Evolutionary conservation across 2,888 invertebrate species (phyloP).

Genomic region (Folsomia manolachei): DNA sequence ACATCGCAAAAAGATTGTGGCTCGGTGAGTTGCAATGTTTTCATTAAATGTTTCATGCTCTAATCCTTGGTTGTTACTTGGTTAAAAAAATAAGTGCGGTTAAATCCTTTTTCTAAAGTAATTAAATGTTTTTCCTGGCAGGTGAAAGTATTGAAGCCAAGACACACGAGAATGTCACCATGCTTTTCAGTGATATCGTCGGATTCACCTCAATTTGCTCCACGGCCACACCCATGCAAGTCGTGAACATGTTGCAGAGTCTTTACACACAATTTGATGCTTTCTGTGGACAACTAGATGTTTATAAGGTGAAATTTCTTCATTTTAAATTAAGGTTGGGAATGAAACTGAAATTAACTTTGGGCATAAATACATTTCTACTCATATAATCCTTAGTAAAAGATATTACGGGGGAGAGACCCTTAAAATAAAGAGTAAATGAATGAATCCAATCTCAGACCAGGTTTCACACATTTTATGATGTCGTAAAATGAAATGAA

Average conservation of each 20-base stretch:
- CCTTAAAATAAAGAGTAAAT: too few relatives aligned
- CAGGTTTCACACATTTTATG: too few relatives aligned
- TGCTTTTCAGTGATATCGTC: conserved; percentile 94
- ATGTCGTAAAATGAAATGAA: too few relatives aligned
- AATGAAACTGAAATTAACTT: too few relatives aligned
- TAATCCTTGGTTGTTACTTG: too few relatives aligned
- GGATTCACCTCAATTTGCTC: conserved; percentile 95
- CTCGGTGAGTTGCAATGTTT: conserved; percentile 64
- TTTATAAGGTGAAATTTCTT: conserved; percentile 93
- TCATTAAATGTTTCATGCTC: not conserved
- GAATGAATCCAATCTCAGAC: too few relatives aligned
- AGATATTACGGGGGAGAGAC: too few relatives aligned
- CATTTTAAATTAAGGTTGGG: too few relatives aligned
- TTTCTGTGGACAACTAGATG: conserved; percentile 87
- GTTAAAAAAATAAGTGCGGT: not conserved
- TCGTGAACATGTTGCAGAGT: conserved; percentile 89
- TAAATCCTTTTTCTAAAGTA: conserved; percentile 13
- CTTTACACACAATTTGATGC: conserved; percentile 90
- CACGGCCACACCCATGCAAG: conserved; percentile 91
- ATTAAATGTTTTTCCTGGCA: too few relatives aligned
- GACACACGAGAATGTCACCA: conserved; percentile 88
- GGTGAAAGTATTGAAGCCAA: conserved; percentile 89
- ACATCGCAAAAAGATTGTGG: conserved; percentile 91
- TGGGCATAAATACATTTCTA: too few relatives aligned
- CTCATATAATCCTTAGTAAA: too few relatives aligned